Percentiles rank a stretch among this genome's conserved stretches.
These are phyloP conservation scores for Antheraea mylitta DNA, from an alignment of 1,140 invertebrate species.

Conservation along the genomic window DNA sequence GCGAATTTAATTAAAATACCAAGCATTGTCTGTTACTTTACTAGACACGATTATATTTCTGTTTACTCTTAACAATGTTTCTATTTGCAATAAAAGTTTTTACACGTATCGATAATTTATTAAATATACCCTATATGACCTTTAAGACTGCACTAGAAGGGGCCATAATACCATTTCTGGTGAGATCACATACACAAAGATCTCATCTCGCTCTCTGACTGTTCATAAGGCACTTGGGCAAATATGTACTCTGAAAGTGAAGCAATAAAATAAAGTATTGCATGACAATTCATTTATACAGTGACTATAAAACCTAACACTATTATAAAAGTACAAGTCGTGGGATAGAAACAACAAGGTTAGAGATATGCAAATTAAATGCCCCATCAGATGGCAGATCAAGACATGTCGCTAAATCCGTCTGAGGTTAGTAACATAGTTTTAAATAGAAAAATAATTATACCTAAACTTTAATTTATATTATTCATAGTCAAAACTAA, in stretches of 20 bases:
- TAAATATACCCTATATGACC: slow-evolving; percentile 1
- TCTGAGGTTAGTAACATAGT: not conserved
- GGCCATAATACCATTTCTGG: slow-evolving; percentile 8
- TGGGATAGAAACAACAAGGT: slow-evolving; percentile 12
- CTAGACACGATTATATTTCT: not conserved
- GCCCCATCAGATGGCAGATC: not conserved
- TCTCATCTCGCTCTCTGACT: not conserved
- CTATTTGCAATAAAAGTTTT: not conserved
- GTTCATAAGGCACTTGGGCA: not conserved
- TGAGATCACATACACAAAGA: not conserved
- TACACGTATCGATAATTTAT: not conserved
- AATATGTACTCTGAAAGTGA: not conserved
- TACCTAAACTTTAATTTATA: not conserved
- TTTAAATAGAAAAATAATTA: not conserved
- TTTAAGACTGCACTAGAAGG: slow-evolving; percentile 6
- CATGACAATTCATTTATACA: not conserved
- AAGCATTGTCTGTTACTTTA: not conserved
- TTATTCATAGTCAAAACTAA: too few species aligned
- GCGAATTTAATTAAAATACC: not conserved
- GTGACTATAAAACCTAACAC: not conserved
- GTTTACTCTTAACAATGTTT: not conserved
- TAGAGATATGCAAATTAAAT: slow-evolving; percentile 30
- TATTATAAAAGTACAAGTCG: slow-evolving; percentile 12
- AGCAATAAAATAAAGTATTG: not conserved
- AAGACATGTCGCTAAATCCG: not conserved